Percentiles rank a stretch among this genome's conserved stretches.
These are phyloP conservation scores for Pachyrhynchus sulphureomaculatus DNA, from an alignment of 1,140 invertebrate genomes.

Conservation along the genomic window DNA sequence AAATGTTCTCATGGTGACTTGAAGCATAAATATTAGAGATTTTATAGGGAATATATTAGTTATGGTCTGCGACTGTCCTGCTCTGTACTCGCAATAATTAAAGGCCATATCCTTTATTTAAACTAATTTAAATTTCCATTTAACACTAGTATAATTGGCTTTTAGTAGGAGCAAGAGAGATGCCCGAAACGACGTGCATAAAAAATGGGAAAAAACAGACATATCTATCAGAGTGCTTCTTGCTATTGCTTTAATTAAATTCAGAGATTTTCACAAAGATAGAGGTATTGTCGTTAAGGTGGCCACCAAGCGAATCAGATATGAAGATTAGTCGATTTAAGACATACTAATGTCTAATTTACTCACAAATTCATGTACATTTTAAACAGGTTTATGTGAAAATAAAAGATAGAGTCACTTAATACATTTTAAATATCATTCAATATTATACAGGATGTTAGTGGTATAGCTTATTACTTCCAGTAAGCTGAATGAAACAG, in stretches of 20 bases:
- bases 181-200: conserved; percentile 21
- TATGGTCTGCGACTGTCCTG: conserved; percentile 46
- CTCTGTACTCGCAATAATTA: conserved; percentile 41
- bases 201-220: conserved; percentile 38
- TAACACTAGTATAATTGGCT: conserved; percentile 4
- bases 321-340: conserved; percentile 47
- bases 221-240: conserved; percentile 40
- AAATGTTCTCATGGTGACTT: conserved; percentile 41
- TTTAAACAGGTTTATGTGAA: conserved; percentile 38
- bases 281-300: conserved; percentile 46
- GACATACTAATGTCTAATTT: conserved; percentile 48
- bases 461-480: no score
- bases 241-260: conserved; percentile 47
- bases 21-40: conserved; percentile 44
- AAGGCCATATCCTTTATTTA: conserved; percentile 43
- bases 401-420: conserved; percentile 7
- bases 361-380: conserved; percentile 45
- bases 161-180: conserved; percentile 21
- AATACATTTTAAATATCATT: not conserved
- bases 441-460: no score
- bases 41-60: conserved; percentile 48
- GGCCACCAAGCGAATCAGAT: conserved; percentile 48
- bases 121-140: conserved; percentile 43
- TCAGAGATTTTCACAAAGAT: conserved; percentile 46
- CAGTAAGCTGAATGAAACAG: no score